phyloP scores from a whole-genome alignment of 2,113 vertebrate species.

The Ceyx margarethae region DNA sequence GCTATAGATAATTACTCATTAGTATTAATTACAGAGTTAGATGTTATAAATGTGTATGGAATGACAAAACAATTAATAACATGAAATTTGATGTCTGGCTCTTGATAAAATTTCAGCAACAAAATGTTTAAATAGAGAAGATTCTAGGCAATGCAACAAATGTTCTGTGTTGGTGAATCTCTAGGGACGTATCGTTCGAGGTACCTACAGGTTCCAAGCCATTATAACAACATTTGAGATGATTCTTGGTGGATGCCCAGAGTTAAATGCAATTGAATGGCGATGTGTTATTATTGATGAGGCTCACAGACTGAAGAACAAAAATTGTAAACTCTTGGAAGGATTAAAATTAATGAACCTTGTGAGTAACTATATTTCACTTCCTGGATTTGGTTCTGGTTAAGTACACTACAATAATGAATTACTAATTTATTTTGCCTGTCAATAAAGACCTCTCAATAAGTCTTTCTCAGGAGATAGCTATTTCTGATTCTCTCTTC shows the following conservation, averaged over 20 bases:
- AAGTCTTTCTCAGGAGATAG: neutral
- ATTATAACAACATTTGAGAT: constrained; percentile 99
- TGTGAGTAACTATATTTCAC: constrained; percentile 70
- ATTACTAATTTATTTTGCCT: neutral
- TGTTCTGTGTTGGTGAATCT: constrained; percentile 32
- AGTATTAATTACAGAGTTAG: neutral
- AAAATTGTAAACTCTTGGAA: constrained; percentile 98
- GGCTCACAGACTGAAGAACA: constrained; percentile 97
- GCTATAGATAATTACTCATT: neutral
- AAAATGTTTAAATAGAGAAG: neutral
- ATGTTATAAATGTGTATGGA: neutral
- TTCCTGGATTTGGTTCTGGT: neutral
- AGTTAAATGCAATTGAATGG: constrained; percentile 97
- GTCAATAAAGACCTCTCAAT: neutral
- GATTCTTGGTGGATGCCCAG: constrained; percentile 96
- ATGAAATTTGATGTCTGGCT: neutral
- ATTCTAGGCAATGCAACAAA: neutral
- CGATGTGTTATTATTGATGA: constrained; percentile 97
- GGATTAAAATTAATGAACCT: constrained; percentile 97
- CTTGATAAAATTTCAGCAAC: neutral
- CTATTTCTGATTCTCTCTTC: neutral
- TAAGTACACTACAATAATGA: neutral
- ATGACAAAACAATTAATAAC: neutral
- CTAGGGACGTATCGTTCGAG: constrained; percentile 87
- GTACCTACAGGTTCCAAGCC: constrained; percentile 94